A percentile compares a stretch with the other conserved stretches of the same genome.
Evolutionary conservation across 2,888 invertebrate genomes (phyloP).

Genomic region (Agonopterix arenella): DNA sequence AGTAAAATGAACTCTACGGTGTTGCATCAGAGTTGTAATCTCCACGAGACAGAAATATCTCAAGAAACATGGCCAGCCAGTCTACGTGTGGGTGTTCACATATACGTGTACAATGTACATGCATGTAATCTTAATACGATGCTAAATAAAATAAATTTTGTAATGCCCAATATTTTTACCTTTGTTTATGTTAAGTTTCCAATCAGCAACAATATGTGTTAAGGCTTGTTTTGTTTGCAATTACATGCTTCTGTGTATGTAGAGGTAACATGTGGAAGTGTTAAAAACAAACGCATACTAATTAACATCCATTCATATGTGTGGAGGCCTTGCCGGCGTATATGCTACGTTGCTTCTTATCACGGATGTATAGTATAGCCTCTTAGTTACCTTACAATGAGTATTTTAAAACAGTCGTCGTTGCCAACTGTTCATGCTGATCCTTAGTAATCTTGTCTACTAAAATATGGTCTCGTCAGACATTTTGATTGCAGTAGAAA

Average conservation of each 20-base stretch:
- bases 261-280: constrained; percentile 33
- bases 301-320: constrained; percentile 69
- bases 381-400: constrained; percentile 7
- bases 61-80: neutral
- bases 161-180: constrained; percentile 24
- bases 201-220: constrained; percentile 41
- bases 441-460: neutral
- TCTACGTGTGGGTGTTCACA: constrained; percentile 18
- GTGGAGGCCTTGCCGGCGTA: constrained; percentile 55
- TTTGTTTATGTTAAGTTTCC: constrained; percentile 32
- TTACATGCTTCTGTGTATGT: constrained; percentile 20
- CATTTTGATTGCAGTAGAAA: neutral
- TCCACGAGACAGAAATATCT: constrained; percentile 1
- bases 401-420: neutral
- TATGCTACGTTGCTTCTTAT: constrained; percentile 49
- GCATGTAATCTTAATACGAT: constrained; percentile 9
- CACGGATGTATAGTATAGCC: constrained; percentile 35
- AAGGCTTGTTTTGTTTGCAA: constrained; percentile 30
- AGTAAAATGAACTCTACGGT: constrained; percentile 33
- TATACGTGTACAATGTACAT: constrained; percentile 7
- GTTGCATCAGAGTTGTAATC: constrained; percentile 21
- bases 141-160: constrained; percentile 16
- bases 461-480: neutral
- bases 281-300: constrained; percentile 64
- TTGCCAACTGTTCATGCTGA: constrained; percentile 3